Evolutionary conservation across 2,888 invertebrate genomes (phyloP).

Genomic region (Troides helena): DNA sequence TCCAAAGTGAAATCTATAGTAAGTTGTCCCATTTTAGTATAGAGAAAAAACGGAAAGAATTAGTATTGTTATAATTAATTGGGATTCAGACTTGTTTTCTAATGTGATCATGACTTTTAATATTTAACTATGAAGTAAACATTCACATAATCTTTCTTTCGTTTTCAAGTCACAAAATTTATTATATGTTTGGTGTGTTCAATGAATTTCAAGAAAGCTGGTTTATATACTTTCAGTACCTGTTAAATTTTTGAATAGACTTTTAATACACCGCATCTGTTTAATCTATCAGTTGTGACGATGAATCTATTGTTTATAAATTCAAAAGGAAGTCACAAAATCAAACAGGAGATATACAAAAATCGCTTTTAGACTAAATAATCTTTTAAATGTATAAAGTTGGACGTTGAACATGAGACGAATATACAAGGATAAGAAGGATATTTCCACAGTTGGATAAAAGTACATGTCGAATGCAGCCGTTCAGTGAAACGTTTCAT

Average conservation of each 20-base stretch:
- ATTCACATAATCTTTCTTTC: background rate
- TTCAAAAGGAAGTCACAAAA: conserved; percentile 31
- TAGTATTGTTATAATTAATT: background rate
- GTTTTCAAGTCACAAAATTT: background rate
- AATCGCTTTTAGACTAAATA: conserved; percentile 36
- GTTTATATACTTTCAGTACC: background rate
- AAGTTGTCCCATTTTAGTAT: conserved; percentile 35
- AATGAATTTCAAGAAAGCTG: background rate
- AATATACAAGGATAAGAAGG: conserved; percentile 53
- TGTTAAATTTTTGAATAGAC: no score
- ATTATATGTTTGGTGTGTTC: background rate
- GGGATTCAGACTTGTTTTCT: no score
- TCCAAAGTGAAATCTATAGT: conserved; percentile 46
- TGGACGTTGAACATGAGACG: conserved; percentile 47
- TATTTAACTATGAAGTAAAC: background rate
- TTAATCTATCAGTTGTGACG: no score
- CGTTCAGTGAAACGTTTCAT: conserved; percentile 72
- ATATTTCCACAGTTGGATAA: conserved; percentile 48
- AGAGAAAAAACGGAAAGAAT: background rate
- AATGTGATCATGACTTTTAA: no score
- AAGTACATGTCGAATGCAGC: conserved; percentile 64
- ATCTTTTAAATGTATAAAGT: conserved; percentile 48
- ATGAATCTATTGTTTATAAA: no score
- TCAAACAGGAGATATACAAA: conserved; percentile 42
- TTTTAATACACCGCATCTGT: no score